A percentile compares a stretch with the other conserved stretches of the same genome.
phyloP scores from a whole-genome alignment of 2,113 vertebrate species.

The Nycticorax nycticorax region DNA sequence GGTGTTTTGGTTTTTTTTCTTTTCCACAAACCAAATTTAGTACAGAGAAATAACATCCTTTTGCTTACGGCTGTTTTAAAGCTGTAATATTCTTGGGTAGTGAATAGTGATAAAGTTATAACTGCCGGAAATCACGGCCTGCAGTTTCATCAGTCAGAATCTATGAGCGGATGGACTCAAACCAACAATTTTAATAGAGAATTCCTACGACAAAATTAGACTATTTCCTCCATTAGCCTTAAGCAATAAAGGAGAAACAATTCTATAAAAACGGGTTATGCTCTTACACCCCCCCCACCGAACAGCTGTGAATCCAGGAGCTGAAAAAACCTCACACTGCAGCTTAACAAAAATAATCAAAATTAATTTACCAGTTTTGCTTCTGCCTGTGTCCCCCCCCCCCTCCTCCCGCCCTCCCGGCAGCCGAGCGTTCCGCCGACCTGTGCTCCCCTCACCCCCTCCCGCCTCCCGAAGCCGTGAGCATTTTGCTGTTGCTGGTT shows the following conservation, averaged over 20 bases:
- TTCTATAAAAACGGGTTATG: slow-evolving; percentile 51
- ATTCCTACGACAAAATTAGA: slow-evolving; percentile 53
- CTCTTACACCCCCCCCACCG: slow-evolving; percentile 38
- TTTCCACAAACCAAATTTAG: slow-evolving; percentile 65
- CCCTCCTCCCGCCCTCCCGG: background rate
- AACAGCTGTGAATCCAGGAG: slow-evolving; percentile 1
- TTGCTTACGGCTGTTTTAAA: slow-evolving; percentile 78
- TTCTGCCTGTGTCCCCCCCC: too few species aligned
- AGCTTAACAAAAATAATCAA: background rate
- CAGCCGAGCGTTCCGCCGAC: fast-evolving
- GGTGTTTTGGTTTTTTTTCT: slow-evolving; percentile 1
- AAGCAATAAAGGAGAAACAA: slow-evolving; percentile 69
- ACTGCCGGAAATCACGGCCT: slow-evolving; percentile 53
- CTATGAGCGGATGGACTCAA: slow-evolving; percentile 29
- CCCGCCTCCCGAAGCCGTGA: background rate
- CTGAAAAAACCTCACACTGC: background rate
- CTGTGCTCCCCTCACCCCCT: background rate
- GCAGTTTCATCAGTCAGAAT: slow-evolving; percentile 45
- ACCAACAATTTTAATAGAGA: slow-evolving; percentile 56
- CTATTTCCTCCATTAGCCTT: slow-evolving; percentile 65
- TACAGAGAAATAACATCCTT: slow-evolving; percentile 72
- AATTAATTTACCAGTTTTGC: background rate
- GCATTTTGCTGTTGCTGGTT: background rate
- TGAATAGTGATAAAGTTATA: slow-evolving; percentile 55
- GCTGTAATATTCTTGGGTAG: slow-evolving; percentile 70